Evolutionary conservation across 2,797 vertebrate species (phyloP).

Genomic region (Cryptoblepharus egeriae): DNA sequence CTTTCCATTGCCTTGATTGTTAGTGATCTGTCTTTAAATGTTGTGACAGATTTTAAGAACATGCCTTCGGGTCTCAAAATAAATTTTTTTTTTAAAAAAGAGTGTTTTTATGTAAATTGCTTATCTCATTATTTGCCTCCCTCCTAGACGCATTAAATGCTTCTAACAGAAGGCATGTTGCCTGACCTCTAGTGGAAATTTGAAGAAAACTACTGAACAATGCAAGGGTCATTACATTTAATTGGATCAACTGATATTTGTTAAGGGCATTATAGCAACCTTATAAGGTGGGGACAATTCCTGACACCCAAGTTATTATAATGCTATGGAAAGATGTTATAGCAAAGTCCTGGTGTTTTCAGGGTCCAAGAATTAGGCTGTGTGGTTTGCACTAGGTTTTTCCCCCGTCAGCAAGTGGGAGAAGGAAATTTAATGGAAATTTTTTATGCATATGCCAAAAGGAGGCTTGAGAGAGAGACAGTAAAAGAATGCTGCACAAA

Average conservation of each 20-base stretch:
- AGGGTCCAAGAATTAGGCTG: too few species aligned
- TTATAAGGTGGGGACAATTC: not conserved
- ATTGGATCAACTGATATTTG: too few species aligned
- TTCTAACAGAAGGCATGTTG: slow-evolving; percentile 7
- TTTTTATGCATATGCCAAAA: too few species aligned
- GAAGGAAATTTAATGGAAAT: too few species aligned
- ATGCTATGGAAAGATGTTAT: too few species aligned
- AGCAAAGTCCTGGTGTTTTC: too few species aligned
- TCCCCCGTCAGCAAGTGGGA: too few species aligned
- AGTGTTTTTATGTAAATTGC: not conserved
- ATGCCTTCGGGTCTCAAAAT: slow-evolving; percentile 5
- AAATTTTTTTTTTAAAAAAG: slow-evolving; percentile 17
- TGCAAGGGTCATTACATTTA: not conserved
- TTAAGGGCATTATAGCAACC: not conserved
- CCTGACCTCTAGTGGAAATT: slow-evolving; percentile 67
- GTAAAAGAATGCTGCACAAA: too few species aligned
- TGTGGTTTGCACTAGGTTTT: too few species aligned
- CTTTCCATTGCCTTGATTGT: not conserved
- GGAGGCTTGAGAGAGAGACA: too few species aligned
- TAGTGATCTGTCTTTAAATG: not conserved
- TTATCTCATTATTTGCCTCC: not conserved
- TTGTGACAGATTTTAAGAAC: not conserved
- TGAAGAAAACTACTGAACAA: not conserved
- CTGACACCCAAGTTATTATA: too few species aligned
- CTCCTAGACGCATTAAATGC: accelerated